Base-by-base conservation (phyloP, 2,797 vertebrate genomes). In the Oryzias dopingdopingensis region DNA sequence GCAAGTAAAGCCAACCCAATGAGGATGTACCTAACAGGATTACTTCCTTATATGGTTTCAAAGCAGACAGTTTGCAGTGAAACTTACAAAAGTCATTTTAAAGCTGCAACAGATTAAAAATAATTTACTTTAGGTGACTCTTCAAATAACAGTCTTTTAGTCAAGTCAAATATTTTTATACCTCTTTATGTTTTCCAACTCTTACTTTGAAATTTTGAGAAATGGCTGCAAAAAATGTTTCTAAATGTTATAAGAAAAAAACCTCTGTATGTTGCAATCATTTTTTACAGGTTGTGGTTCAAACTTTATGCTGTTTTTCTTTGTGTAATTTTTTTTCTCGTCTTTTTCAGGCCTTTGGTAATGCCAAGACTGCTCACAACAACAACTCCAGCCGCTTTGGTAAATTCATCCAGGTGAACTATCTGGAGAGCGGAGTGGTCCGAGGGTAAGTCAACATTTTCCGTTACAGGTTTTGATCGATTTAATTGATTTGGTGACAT, bases 351-450 rank as follows among this genome's bases (percentile, higher is more conserved):
- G 97, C 97, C 15, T 98, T 99, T 57, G 97, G 97, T 53, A 99
- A 99, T 0, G 97, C 97, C 52, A 98, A 99, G 88, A 99, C 97
- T 0, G 97, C 97, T 24, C 96, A 99, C 82, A 99, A 99, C 91
- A 97, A 98, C 87, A 99, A 99, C 85, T 99, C 97, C 77, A 99
- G 97, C 75, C 95, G 97, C 24, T 99, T 99, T 47, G 96, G 97
- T 53, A 99, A 99, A 83, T 99, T 99, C 82, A 98, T 99, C 86
- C 97, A 99, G 87, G 97, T 98, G 76, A 97, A 96, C 88, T 99
- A 99, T 74, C 91, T 99, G 69, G 96, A 98, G 81, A 97, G 90
- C 1, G 97, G 97, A 14, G 93, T 98, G 26, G 97, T 98, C 70
- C 85, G 97, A 71, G 97, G 97, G 97, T 99, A 63, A 94, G 95